These are phyloP conservation scores for Neodiprion virginianus DNA, from an alignment of 1,140 invertebrate species.

Conservation along the genomic window DNA sequence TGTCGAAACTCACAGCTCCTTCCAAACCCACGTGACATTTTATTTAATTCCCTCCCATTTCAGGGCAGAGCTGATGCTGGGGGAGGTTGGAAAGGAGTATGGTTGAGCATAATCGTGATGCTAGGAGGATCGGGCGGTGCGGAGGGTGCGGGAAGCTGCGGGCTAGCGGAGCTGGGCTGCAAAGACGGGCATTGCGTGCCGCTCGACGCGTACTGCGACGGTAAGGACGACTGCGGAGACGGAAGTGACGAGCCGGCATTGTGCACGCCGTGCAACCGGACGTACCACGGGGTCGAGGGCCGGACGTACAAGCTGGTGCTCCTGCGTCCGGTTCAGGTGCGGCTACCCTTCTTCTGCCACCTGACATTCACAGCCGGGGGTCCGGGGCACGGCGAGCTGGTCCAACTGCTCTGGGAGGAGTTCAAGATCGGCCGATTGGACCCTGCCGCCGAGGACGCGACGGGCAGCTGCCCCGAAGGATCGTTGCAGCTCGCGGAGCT, in stretches of 20 bases:
- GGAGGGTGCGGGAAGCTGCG: conserved; percentile 59
- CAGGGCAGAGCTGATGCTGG: conserved; percentile 56
- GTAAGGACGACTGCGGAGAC: conserved; percentile 81
- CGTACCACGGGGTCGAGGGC: conserved; percentile 86
- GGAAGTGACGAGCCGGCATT: conserved; percentile 81
- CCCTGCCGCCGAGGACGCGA: conserved; percentile 62
- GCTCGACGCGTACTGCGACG: conserved; percentile 87
- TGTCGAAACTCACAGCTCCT: too few relatives aligned
- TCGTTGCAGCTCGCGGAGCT: conserved; percentile 84
- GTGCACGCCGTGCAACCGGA: conserved; percentile 87
- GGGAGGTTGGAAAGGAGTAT: conserved; percentile 34
- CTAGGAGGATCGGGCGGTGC: conserved; percentile 22
- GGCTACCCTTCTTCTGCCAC: conserved; percentile 85
- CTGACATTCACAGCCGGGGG: conserved; percentile 88
- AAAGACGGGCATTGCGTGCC: conserved; percentile 80
- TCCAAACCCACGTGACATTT: background rate
- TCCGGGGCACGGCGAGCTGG: conserved; percentile 81
- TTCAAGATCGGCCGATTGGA: conserved; percentile 82
- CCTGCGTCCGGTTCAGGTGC: conserved; percentile 69
- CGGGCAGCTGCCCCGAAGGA: conserved; percentile 78
- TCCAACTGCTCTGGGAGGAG: conserved; percentile 83
- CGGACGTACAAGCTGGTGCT: conserved; percentile 81
- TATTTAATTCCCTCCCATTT: background rate
- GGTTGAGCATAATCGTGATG: conserved; percentile 24
- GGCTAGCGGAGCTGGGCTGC: conserved; percentile 85